Percentiles rank a stretch among this genome's conserved stretches.
Conservation (phyloP, 1,140 invertebrate species). For the Octopus sinensis region DNA sequence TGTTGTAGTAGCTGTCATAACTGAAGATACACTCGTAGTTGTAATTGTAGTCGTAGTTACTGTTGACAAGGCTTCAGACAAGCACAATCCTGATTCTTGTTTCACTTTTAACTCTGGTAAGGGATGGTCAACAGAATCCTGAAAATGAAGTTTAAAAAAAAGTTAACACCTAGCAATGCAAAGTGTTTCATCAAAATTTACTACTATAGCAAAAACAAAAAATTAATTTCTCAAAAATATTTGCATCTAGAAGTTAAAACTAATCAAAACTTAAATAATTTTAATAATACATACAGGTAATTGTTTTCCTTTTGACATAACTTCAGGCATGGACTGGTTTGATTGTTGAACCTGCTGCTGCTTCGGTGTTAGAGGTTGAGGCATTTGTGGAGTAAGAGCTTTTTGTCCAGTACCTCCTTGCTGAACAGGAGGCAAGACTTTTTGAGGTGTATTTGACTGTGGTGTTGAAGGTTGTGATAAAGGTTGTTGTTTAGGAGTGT, state of each 20-base stretch:
- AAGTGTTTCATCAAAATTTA: background rate
- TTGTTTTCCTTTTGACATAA: conserved; percentile 6
- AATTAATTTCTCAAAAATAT: background rate
- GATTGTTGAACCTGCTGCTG: conserved; percentile 13
- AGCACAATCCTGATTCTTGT: conserved; percentile 27
- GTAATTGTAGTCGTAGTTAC: conserved; percentile 20
- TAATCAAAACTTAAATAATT: background rate
- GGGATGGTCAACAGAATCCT: background rate
- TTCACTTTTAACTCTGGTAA: conserved; percentile 28
- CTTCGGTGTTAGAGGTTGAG: conserved; percentile 23
- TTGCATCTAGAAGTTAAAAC: background rate
- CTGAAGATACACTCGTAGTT: conserved; percentile 24
- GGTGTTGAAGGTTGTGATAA: conserved; percentile 11
- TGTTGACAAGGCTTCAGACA: conserved; percentile 25
- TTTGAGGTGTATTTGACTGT: conserved; percentile 31
- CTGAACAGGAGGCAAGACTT: conserved; percentile 28
- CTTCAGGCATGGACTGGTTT: background rate
- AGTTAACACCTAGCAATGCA: background rate
- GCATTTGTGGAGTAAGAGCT: conserved; percentile 22
- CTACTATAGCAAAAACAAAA: background rate
- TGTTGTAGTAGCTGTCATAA: conserved; percentile 27
- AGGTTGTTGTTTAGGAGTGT: conserved; percentile 9
- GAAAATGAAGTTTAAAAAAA: background rate
- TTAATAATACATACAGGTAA: conserved; percentile 1
- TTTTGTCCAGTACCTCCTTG: conserved; percentile 21